phyloP scores from a whole-genome alignment of 2,888 invertebrate species.

The Marronus borbonicus region DNA sequence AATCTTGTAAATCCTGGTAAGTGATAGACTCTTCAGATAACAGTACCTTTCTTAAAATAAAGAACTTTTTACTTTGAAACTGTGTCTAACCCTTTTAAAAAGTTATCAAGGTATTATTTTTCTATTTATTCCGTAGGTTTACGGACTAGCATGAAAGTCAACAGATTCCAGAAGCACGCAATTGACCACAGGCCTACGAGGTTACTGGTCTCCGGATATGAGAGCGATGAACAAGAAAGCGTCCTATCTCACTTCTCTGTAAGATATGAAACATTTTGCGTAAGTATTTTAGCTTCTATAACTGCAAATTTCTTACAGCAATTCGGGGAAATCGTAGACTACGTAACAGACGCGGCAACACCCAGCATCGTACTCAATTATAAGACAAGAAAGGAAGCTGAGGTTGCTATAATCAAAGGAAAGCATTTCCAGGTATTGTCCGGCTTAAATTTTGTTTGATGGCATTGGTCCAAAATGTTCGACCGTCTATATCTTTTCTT shows the following conservation, averaged over 20 bases:
- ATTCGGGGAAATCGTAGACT: conserved; percentile 91
- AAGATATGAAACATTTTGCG: conserved; percentile 62
- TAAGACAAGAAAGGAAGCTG: conserved; percentile 84
- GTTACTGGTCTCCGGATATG: conserved; percentile 90
- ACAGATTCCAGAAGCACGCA: conserved; percentile 71
- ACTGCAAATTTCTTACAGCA: conserved; percentile 73
- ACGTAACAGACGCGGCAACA: conserved; percentile 80
- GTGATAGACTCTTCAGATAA: too few relatives aligned
- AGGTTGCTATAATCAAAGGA: conserved; percentile 83
- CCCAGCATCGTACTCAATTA: conserved; percentile 85
- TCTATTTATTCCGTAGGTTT: conserved; percentile 33
- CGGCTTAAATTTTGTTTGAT: too few relatives aligned
- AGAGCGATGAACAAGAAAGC: conserved; percentile 85
- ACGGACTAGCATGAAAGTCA: conserved; percentile 68
- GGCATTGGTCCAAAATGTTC: too few relatives aligned
- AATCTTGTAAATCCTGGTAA: conserved; percentile 62
- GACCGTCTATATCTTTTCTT: background rate
- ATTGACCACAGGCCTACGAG: conserved; percentile 91
- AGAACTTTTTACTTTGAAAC: too few relatives aligned
- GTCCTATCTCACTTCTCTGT: conserved; percentile 90
- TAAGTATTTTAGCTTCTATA: background rate
- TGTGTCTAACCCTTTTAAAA: too few relatives aligned
- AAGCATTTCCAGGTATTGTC: conserved; percentile 80
- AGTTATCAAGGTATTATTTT: conserved; percentile 7
- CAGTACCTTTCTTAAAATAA: too few relatives aligned